Evolutionary conservation across 1,140 invertebrate species (phyloP), one percentile per base, ranked within the genome.

Genomic region (Drosophila persimilis): DNA sequence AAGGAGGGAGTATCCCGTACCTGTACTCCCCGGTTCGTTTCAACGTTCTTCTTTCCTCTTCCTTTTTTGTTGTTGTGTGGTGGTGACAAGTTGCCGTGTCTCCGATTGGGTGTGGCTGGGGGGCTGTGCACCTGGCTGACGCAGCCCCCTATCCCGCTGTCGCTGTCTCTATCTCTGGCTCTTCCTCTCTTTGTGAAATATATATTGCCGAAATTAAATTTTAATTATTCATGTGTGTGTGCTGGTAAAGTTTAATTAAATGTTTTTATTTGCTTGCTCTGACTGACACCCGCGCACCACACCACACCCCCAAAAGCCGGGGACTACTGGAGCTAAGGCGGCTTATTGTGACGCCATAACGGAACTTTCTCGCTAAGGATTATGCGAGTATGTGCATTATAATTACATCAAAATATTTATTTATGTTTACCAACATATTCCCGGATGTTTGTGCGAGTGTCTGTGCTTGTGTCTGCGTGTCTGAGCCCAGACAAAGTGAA

Each of bases 201-300:
- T 85, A 85, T 85, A 85, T 85, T 77, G 73, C 67, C 78, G 77
- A 77, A 86, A 85, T 85, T 86, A 85, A 85, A 85, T 86, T 85
- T 85, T 85, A 85, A 85, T 85, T 85, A 85, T 85, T 85, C 81
- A 85, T 85, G 46, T 85, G 80, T 74, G 63, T 86, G 69, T 81
- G 46, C 43, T 81, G 81, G 81, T 70, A 86, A 81, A 85, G 84
- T 85, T 85, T 86, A 85, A 85, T 85, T 85, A 85, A 85, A 85
- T 80, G 81, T 77, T 85, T 85, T 86, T 77, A 77, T 86, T 83
- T 86, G 63, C 61, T 60, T 43, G 39, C 26, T 13, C 50, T 44
- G 39, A 26, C 20, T 47, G 43, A 29, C 62, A 17, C 17, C 15
- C 11, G n/a, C 24, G 3, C 3, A 3, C 4, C 24, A 20, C 7